Conservation (phyloP, 1,140 invertebrate genomes). For the Neotoxoptera formosana region DNA sequence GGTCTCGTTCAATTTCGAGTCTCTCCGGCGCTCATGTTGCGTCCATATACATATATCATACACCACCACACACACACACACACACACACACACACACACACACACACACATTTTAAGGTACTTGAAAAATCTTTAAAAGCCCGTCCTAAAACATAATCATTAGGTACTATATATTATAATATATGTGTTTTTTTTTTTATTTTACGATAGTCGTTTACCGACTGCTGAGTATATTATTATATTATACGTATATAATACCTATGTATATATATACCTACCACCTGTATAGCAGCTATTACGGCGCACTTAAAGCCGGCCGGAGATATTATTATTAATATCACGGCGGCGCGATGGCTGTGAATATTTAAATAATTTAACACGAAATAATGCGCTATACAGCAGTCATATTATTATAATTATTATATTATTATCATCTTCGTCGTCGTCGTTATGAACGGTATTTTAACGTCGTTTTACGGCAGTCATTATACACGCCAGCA, state of each 20-base stretch:
- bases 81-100: too few species aligned
- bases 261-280: too few species aligned
- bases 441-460: not conserved
- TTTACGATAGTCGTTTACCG: not conserved
- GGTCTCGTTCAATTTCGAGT: not conserved
- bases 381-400: not conserved
- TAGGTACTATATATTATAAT: too few species aligned
- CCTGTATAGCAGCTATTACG: not conserved
- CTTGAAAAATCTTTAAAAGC: not conserved
- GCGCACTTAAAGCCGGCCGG: not conserved
- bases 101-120: not conserved
- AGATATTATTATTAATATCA: not conserved
- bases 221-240: too few species aligned
- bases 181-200: not conserved
- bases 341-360: not conserved
- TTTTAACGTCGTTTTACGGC: not conserved
- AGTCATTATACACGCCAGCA: not conserved
- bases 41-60: too few species aligned
- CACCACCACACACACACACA: too few species aligned
- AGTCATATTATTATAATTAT: not conserved
- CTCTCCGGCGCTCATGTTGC: too few species aligned
- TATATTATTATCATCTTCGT: too few species aligned
- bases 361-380: conserved; percentile 10
- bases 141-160: not conserved
- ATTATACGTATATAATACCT: too few species aligned